These are phyloP conservation scores for Sarcoramphus papa DNA, from an alignment of 2,797 vertebrate species.

Conservation along the genomic window DNA sequence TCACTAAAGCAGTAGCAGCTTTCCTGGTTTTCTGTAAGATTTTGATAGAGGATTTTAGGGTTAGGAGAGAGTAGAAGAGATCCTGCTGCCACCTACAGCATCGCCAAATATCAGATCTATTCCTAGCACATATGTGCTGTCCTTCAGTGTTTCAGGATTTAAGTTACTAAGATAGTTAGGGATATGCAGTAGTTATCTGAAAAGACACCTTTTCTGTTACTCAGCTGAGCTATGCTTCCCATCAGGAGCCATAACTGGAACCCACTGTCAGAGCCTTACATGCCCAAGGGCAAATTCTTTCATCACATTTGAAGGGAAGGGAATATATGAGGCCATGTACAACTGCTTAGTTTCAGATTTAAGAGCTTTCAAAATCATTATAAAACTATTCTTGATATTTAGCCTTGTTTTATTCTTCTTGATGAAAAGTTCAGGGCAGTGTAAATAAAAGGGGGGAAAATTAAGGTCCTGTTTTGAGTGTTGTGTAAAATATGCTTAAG, in stretches of 20 bases:
- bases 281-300: not conserved
- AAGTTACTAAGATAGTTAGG: not conserved
- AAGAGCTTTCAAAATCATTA: not conserved
- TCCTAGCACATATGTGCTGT: fast-evolving
- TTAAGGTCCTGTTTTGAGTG: not conserved
- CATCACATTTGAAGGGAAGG: not conserved
- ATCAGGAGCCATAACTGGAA: not conserved
- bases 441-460: not conserved
- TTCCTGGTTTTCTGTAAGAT: not conserved
- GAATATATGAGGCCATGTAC: not conserved
- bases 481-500: not conserved
- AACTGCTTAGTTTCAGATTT: not conserved
- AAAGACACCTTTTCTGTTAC: not conserved
- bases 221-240: not conserved
- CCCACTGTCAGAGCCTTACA: not conserved
- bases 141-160: not conserved
- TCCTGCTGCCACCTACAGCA: not conserved
- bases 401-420: not conserved
- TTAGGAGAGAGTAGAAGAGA: not conserved
- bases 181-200: not conserved
- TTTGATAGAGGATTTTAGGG: not conserved
- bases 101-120: not conserved
- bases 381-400: not conserved
- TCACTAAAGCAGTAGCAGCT: not conserved
- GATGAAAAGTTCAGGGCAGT: not conserved